Evolutionary conservation across 1,140 invertebrate genomes (phyloP).

Genomic region (Drosophila tristis): DNA sequence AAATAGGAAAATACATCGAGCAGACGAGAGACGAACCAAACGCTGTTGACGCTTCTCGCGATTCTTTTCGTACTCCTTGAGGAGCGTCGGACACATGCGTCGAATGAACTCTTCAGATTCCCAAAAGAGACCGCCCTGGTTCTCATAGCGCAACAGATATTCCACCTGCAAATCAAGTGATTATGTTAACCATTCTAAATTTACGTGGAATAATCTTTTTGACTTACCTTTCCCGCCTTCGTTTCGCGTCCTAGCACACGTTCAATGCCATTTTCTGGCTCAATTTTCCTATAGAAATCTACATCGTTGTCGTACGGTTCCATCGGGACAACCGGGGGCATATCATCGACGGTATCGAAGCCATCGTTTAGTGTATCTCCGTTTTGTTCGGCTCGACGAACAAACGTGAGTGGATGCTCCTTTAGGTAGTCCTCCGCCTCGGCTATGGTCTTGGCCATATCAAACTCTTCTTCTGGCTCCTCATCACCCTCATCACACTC

Average conservation of each 20-base stretch:
- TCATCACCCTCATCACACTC: conserved; percentile 50
- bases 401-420: conserved; percentile 75
- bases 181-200: background rate
- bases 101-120: conserved; percentile 68
- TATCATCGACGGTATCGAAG: conserved; percentile 47
- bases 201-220: too few relatives aligned
- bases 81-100: conserved; percentile 62
- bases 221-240: conserved; percentile 69
- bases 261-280: conserved; percentile 73
- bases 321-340: conserved; percentile 17
- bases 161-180: conserved; percentile 53
- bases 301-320: conserved; percentile 43
- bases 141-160: conserved; percentile 71
- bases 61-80: conserved; percentile 69
- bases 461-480: conserved; percentile 67
- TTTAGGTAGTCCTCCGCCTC: conserved; percentile 78
- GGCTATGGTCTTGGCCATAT: conserved; percentile 72
- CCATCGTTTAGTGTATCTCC: conserved; percentile 50
- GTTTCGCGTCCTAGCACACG: conserved; percentile 72
- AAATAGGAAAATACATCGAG: too few relatives aligned
- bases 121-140: conserved; percentile 69
- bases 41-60: conserved; percentile 70
- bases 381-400: conserved; percentile 59
- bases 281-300: conserved; percentile 60
- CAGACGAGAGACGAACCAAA: conserved; percentile 37